Conservation (phyloP, 2,797 vertebrate genomes). For the Pangasius sanitwongsei region DNA sequence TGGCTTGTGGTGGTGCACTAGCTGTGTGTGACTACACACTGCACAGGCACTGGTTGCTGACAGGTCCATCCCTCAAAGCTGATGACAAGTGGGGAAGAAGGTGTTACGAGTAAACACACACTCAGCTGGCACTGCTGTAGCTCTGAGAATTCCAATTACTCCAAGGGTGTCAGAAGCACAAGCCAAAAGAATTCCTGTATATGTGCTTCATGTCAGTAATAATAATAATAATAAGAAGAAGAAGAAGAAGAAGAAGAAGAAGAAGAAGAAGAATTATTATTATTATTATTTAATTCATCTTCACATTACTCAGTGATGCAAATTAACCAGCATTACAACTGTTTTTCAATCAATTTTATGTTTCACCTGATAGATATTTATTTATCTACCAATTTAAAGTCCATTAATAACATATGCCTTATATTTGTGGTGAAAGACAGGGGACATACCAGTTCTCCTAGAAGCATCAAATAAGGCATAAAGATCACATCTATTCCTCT, state of each 20-base stretch:
- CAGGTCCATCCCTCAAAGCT: constrained; percentile 12
- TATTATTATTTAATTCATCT: background rate
- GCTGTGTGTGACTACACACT: background rate
- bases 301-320: background rate
- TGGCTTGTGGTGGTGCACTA: background rate
- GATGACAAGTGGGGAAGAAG: constrained; percentile 13
- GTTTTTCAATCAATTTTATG: background rate
- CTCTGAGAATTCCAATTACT: background rate
- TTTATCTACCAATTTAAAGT: too few relatives aligned
- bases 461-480: background rate
- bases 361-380: background rate
- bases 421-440: background rate
- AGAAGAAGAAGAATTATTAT: background rate
- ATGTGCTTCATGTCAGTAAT: background rate
- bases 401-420: background rate
- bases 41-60: background rate
- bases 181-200: background rate
- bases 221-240: background rate
- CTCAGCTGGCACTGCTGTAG: background rate
- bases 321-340: background rate
- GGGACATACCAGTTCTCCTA: background rate
- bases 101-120: background rate
- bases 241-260: background rate
- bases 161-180: background rate
- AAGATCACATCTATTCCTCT: background rate